phyloP scores from a whole-genome alignment of 2,888 invertebrate genomes.

The Esperia sulphurella region DNA sequence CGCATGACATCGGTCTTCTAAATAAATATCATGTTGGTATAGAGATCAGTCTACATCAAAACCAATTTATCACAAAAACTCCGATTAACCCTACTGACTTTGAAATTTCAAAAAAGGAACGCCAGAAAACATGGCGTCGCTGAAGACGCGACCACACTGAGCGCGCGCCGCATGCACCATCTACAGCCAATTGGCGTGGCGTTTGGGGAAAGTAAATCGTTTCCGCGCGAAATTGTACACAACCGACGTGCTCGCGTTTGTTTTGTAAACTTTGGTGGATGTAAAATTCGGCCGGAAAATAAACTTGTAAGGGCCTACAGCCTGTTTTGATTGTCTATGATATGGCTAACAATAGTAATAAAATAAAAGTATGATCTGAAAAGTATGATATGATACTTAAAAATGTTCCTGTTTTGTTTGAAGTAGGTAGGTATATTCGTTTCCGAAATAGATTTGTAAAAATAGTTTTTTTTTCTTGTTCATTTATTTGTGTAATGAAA shows the following conservation, averaged over 20 bases:
- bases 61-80: background rate
- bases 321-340: too few species aligned
- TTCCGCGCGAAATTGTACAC: constrained; percentile 39
- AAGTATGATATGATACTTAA: too few species aligned
- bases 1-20: too few species aligned
- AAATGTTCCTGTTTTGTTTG: too few species aligned
- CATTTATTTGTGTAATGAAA: too few species aligned
- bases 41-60: too few species aligned
- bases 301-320: background rate
- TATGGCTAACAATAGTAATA: too few species aligned
- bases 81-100: background rate
- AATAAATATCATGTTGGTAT: too few species aligned
- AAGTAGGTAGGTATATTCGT: too few species aligned
- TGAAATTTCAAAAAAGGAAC: constrained; percentile 49
- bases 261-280: constrained; percentile 13
- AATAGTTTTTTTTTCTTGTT: too few species aligned
- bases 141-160: constrained; percentile 69
- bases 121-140: constrained; percentile 37
- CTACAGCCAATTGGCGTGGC: constrained; percentile 70
- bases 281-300: background rate
- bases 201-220: constrained; percentile 55
- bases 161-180: constrained; percentile 63
- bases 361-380: too few species aligned
- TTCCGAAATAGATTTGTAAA: too few species aligned
- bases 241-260: background rate